Evolutionary conservation across 2,113 vertebrate species (phyloP), one percentile per base, ranked within the genome.

Genomic region (Ranitomeya variabilis): DNA sequence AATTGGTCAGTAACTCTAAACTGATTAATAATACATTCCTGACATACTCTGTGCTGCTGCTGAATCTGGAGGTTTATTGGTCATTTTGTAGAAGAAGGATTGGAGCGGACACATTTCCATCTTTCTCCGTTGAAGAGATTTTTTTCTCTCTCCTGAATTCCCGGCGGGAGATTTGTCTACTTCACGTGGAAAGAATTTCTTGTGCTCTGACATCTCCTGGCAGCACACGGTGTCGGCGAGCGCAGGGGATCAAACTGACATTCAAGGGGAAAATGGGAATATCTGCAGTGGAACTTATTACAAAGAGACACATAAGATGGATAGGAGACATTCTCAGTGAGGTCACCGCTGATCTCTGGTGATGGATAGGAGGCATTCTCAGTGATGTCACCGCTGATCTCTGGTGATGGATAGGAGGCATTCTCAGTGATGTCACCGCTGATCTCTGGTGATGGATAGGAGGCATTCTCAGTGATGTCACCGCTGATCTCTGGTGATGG

Each of bases 161-260:
- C 62, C 51, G 18, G 18, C 71, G 6, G 71, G 1, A 31, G 71
- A 37, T 23, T 76, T 16, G 13, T 45, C 71, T 74, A 67, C 45
- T 87, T 81, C 77, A 81, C 10, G 11, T 71, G 86, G 86, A 87
- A 87, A 81, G 86, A 87, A 87, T 87, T 69, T 81, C 31, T 62
- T 31, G 16, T 37, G 62, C 51, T 55, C 57, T 64, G 86, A 67
- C 15, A 60, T 52, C 16, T 57, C 15, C 21, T 60, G 60, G 85
- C 59, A 52, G 57, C 23, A 12, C 11, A 12, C 4, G 21, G 54
- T 26, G 52, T 76, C 73, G 7, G 31, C 1, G 2, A 51, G 31
- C 14, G 69, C 31, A 9, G 73, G 73, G 19, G 15, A 51, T 31
- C 23, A 31, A 37, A n/a, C 23, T 15, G 69, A 37, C 23, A 1